Evolutionary conservation across 2,113 vertebrate species (phyloP).

Genomic region (Zingel zingel): DNA sequence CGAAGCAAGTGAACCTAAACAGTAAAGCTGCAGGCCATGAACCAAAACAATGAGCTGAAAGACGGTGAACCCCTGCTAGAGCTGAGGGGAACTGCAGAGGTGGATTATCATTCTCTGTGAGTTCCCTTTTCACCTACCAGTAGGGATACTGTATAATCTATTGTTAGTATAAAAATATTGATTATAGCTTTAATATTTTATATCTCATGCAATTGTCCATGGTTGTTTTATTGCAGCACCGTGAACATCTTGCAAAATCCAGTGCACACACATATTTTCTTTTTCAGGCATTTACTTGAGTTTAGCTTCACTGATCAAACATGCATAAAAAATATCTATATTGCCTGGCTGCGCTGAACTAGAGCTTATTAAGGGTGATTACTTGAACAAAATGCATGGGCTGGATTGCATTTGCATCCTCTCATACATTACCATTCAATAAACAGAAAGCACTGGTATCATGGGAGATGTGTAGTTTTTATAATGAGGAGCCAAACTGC

Average conservation of each 20-base stretch:
- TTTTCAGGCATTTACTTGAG: constrained; percentile 30
- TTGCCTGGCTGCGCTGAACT: constrained; percentile 38
- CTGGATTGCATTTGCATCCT: constrained; percentile 71
- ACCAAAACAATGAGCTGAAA: constrained; percentile 13
- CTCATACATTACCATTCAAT: constrained; percentile 77
- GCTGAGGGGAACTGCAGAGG: neutral
- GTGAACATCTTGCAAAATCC: neutral
- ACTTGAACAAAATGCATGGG: constrained; percentile 60
- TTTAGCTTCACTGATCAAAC: constrained; percentile 42
- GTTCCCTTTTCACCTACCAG: neutral
- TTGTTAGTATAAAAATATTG: constrained; percentile 11
- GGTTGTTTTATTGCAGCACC: neutral
- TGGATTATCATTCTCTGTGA: neutral
- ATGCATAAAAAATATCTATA: constrained; percentile 59
- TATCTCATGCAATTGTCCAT: neutral
- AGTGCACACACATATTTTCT: constrained; percentile 6
- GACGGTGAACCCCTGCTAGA: neutral
- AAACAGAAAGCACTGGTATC: constrained; percentile 72
- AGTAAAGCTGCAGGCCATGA: constrained; percentile 1
- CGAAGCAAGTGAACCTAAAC: neutral
- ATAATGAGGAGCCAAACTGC: constrained; percentile 74
- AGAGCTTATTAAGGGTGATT: constrained; percentile 70
- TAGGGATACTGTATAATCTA: neutral
- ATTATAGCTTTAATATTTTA: constrained; percentile 1
- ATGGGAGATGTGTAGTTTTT: constrained; percentile 70